phyloP scores from a whole-genome alignment of 1,140 invertebrate genomes.

The Aphaenogaster rudis region DNA sequence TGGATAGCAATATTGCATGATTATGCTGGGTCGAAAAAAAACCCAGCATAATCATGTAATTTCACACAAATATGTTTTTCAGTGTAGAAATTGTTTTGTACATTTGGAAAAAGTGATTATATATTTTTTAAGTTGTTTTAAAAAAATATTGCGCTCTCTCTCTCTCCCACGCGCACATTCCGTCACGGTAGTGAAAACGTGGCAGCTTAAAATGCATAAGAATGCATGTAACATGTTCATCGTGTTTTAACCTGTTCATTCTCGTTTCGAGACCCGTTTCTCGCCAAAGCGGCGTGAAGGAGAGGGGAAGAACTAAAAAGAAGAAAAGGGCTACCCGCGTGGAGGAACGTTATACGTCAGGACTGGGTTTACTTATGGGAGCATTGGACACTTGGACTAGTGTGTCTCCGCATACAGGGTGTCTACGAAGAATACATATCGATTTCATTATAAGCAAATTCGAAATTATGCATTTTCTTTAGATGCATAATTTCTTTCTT shows the following conservation, averaged over 20 bases:
- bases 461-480: background rate
- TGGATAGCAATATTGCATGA: no score
- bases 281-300: background rate
- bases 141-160: background rate
- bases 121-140: background rate
- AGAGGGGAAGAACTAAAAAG: background rate
- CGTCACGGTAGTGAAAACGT: conserved; percentile 36
- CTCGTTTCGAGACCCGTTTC: conserved; percentile 42
- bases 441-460: background rate
- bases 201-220: conserved; percentile 26
- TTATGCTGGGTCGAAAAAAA: no score
- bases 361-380: conserved; percentile 54
- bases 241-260: conserved; percentile 47
- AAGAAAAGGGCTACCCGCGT: conserved; percentile 15
- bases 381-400: conserved; percentile 30
- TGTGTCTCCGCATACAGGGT: background rate
- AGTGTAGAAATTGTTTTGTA: background rate
- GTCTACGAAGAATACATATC: conserved; percentile 7
- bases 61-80: no score
- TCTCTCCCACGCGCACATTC: background rate
- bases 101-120: background rate
- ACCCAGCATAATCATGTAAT: no score
- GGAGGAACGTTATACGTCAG: conserved; percentile 50
- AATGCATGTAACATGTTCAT: conserved; percentile 5
- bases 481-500: background rate